Base-by-base conservation (phyloP, 2,888 invertebrate genomes). In the Ischnura elegans region DNA sequence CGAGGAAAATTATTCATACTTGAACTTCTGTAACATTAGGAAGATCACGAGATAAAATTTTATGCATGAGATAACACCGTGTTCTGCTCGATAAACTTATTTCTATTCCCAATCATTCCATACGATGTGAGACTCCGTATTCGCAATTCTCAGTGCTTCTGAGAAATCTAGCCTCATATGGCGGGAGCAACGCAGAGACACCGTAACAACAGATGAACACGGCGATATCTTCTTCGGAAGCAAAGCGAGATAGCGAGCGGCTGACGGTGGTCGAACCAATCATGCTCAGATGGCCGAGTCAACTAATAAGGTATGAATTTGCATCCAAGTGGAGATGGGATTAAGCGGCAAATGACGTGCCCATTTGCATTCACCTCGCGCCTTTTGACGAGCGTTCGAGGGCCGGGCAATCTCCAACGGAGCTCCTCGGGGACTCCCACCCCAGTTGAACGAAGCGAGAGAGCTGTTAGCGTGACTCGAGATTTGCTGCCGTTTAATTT, bases 361-460 rank as follows among this genome's bases (percentile, higher is more conserved):
- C 76, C 25, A 76, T 76, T 76, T 76, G 76, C 76, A 76, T 76
- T 10, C 76, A 76, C 29, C 76, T 76, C 76, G 76, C 29, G 29
- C 76, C 36, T 76, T 51, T 36, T 36, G 76, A 76, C 36, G 36
- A 76, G 76, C 10, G 76, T 13, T 36, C 51, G 51, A 36, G 29
- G 76, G 76, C 76, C 76, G 76, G 29, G 66, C 29, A 36, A 76
- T 29, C 76, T 76, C 16, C n/a, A 5, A 21, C 19, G 76, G 2
- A 19, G n/a, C 61, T 61, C 61, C 76, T 76, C 25, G 13, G 76
- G 36, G 13, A 0, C 29, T 66, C 2, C 66, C 5, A n/a, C n/a
- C 25, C 25, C 5, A 21, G 47, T 6, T 47, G 25, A 61, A 61
- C 25, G 25, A 21, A 61, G 61, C 61, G 0, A 21, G n/a, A 25